Evolutionary conservation across 2,113 vertebrate species (phyloP).

Genomic region (Pseudorasbora parva): DNA sequence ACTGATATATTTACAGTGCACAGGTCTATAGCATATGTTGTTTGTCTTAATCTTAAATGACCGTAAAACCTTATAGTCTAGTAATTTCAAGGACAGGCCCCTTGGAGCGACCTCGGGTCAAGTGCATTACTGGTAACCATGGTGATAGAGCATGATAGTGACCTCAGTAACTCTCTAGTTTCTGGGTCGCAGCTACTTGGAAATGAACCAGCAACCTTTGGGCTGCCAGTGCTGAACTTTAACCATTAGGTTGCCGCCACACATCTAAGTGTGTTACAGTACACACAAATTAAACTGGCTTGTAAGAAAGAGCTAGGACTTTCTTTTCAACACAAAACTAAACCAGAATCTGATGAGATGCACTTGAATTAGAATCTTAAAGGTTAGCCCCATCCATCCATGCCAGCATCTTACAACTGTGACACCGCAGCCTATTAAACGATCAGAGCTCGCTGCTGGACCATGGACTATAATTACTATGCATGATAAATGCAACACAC

Average conservation of each 20-base stretch:
- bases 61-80: too few relatives aligned
- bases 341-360: constrained; percentile 49
- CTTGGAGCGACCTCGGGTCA: not conserved
- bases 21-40: not conserved
- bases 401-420: constrained; percentile 46
- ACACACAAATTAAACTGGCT: constrained; percentile 17
- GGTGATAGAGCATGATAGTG: constrained; percentile 13
- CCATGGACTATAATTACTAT: constrained; percentile 49
- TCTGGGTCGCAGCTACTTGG: constrained; percentile 1
- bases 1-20: not conserved
- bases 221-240: constrained; percentile 4
- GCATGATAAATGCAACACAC: constrained; percentile 42
- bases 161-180: not conserved
- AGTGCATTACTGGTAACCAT: constrained; percentile 31
- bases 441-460: constrained; percentile 48
- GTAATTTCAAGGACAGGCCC: not conserved
- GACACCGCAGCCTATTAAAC: constrained; percentile 51
- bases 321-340: constrained; percentile 45
- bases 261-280: not conserved
- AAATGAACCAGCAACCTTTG: constrained; percentile 10
- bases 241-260: not conserved
- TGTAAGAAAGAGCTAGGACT: not conserved
- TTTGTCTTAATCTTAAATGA: not conserved
- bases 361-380: constrained; percentile 57
- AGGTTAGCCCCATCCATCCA: constrained; percentile 60